Conservation (phyloP, 2,888 invertebrate species). For the Xanthorhoe designata region DNA sequence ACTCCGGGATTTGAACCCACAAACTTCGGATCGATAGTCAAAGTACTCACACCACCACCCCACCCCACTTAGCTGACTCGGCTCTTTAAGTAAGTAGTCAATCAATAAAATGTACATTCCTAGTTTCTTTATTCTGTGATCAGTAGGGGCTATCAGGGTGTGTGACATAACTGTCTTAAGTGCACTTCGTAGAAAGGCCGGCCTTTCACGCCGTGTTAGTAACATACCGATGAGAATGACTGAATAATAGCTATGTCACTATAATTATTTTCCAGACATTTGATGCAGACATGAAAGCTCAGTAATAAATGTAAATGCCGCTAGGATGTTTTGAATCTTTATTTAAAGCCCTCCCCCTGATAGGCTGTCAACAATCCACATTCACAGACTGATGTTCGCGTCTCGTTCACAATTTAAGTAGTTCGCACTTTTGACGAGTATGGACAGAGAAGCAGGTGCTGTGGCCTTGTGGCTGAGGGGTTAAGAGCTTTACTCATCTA, state of each 20-base stretch:
- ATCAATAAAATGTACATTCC: neutral
- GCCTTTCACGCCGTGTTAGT: conserved; percentile 60
- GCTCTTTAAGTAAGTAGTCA: neutral
- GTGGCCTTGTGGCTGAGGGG: no score
- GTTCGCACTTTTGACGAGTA: no score
- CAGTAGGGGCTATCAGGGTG: conserved; percentile 50
- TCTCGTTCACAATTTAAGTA: no score
- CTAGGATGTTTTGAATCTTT: neutral
- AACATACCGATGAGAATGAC: conserved; percentile 50
- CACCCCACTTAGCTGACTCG: no score
- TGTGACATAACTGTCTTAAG: conserved; percentile 59
- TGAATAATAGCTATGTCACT: conserved; percentile 19
- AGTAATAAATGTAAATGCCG: neutral
- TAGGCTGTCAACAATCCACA: no score
- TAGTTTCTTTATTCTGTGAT: conserved; percentile 20
- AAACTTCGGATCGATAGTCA: neutral
- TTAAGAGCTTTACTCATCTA: no score
- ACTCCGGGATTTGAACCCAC: no score
- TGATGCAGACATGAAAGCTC: neutral
- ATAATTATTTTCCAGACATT: conserved; percentile 1
- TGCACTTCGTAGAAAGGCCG: conserved; percentile 63
- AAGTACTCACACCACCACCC: no score
- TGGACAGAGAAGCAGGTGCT: no score
- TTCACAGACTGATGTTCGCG: no score
- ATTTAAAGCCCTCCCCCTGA: no score